A percentile compares a stretch with the other conserved stretches of the same genome.
Evolutionary conservation across 37 sponge, comb jelly and placozoan genomes (phyloP).

Genomic region (Oopsacas minuta): DNA sequence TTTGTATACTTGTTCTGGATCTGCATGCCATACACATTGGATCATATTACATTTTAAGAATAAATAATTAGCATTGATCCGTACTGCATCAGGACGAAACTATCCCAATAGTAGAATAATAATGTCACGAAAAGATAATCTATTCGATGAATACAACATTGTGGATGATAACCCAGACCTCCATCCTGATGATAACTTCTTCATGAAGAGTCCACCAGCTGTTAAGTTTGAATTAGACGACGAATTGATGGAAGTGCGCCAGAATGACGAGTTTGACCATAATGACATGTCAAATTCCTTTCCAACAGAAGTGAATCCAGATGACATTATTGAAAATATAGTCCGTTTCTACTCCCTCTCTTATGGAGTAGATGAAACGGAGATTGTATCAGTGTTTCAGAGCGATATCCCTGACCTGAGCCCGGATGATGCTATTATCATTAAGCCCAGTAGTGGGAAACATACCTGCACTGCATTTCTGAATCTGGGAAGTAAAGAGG

Average conservation of each 20-base stretch:
- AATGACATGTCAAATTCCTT: not conserved
- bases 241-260: not conserved
- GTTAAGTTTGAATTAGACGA: not conserved
- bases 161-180: not conserved
- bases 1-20: too few species aligned
- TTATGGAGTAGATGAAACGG: not conserved
- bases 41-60: not conserved
- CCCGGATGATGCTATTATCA: not conserved
- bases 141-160: not conserved
- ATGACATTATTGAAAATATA: not conserved
- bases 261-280: not conserved
- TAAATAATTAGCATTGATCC: not conserved
- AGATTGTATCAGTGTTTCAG: not conserved
- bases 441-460: not conserved
- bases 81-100: not conserved
- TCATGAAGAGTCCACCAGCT: not conserved
- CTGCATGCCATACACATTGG: not conserved
- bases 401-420: not conserved
- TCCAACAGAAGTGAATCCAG: not conserved
- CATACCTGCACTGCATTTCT: not conserved
- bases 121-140: not conserved
- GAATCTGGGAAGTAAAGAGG: not conserved
- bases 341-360: conserved; percentile 1
- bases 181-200: not conserved
- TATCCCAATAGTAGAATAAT: not conserved